Evolutionary conservation across 2,888 invertebrate genomes (phyloP).

Genomic region (Oscheius myriophilus): DNA sequence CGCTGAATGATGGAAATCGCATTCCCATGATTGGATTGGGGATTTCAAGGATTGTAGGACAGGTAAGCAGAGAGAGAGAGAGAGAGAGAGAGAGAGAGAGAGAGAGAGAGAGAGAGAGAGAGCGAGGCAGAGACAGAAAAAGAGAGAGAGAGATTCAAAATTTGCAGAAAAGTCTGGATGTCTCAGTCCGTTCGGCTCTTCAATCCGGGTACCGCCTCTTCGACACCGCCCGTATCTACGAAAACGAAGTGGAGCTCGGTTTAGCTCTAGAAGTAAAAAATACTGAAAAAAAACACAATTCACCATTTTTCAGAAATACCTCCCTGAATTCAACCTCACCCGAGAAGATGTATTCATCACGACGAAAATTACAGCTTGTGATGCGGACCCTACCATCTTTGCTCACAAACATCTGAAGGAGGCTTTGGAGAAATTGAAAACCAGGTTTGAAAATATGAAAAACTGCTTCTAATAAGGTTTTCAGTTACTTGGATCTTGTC

Average conservation of each 20-base stretch:
- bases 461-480: neutral
- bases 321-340: slow-evolving; percentile 79
- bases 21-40: slow-evolving; percentile 59
- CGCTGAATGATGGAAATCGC: slow-evolving; percentile 39
- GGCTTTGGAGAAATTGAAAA: slow-evolving; percentile 48
- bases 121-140: too few relatives aligned
- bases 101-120: too few relatives aligned
- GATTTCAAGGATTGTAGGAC: slow-evolving; percentile 51
- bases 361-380: slow-evolving; percentile 78
- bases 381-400: slow-evolving; percentile 42
- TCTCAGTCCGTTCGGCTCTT: slow-evolving; percentile 48
- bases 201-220: slow-evolving; percentile 78
- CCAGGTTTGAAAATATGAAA: slow-evolving; percentile 23
- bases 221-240: slow-evolving; percentile 84
- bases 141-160: neutral
- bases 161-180: slow-evolving; percentile 35
- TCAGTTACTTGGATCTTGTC: slow-evolving; percentile 24
- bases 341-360: slow-evolving; percentile 83
- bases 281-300: neutral
- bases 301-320: slow-evolving; percentile 72
- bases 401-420: slow-evolving; percentile 43
- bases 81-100: too few relatives aligned
- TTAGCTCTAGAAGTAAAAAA: slow-evolving; percentile 72
- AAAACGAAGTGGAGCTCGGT: slow-evolving; percentile 80
- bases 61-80: slow-evolving; percentile 18